A percentile compares a stretch with the other conserved stretches of the same genome.
Evolutionary conservation across 2,888 invertebrate species (phyloP).

Genomic region (Tribolium freemani): DNA sequence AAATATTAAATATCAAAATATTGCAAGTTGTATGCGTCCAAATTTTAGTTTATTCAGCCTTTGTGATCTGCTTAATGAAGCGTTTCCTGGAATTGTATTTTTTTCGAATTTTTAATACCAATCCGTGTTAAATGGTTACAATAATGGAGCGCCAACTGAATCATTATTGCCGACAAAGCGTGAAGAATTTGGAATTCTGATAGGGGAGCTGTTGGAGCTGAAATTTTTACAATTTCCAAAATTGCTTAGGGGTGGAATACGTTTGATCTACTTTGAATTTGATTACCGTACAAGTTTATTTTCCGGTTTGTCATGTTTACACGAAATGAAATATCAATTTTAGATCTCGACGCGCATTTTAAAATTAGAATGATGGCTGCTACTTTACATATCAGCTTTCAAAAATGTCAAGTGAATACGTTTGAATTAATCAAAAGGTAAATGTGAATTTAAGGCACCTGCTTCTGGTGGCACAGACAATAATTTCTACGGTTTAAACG

Average conservation of each 20-base stretch:
- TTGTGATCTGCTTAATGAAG: background rate
- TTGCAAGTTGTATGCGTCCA: too few species aligned
- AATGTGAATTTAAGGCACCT: conserved; percentile 15
- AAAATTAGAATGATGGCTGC: conserved; percentile 19
- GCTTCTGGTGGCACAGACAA: background rate
- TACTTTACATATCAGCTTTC: conserved; percentile 28
- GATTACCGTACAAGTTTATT: background rate
- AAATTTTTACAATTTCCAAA: background rate
- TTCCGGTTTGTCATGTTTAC: conserved; percentile 1
- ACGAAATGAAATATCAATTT: conserved; percentile 15
- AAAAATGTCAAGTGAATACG: conserved; percentile 19
- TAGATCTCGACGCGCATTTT: conserved; percentile 11
- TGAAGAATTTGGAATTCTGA: conserved; percentile 3
- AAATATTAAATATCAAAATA: too few species aligned
- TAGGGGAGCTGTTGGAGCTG: conserved; percentile 1
- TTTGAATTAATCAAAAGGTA: conserved; percentile 19
- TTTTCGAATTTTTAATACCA: background rate
- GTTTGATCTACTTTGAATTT: background rate
- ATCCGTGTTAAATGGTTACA: background rate
- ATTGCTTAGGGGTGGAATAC: background rate
- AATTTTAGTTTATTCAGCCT: too few species aligned
- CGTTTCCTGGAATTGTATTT: background rate
- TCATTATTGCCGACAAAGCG: background rate
- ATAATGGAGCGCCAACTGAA: background rate
- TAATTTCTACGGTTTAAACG: conserved; percentile 7